Base-by-base conservation (phyloP, 1,140 invertebrate species). In the Panulirus ornatus region DNA sequence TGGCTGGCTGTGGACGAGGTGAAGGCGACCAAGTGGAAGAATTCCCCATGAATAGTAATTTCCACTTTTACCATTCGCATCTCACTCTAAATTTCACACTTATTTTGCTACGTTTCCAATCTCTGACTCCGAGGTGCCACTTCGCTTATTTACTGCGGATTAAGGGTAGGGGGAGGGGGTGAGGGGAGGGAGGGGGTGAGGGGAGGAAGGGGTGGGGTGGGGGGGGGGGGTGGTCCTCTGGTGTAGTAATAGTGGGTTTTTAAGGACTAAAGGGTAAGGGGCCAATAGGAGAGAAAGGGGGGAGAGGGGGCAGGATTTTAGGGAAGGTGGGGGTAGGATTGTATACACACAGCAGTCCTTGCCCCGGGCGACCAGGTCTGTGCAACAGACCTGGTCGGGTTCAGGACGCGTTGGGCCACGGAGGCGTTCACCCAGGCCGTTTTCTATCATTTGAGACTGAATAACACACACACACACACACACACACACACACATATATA, bases 1-100 rank as follows among this genome's bases (percentile, higher is more conserved):
- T 84, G 16, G 81, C 81, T 44, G 34, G 27, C 27, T 70, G 44
- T 84, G 81, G 81, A 84, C 81, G 81, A 84, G 81, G 30, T 36
- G 66, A 70, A 54, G 81, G 81, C 81, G 81, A 84, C 81, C 81
- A 84, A 66, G 81, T 84, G 81, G 81, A 84, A 84, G 81, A 84
- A 84, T 88, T 88, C 86, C 51, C 86, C 78, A 88, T 88, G 86
- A 88, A 88, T 88, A 88, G 86, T 88, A 88, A 88, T 88, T 88
- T 88, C 86, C 86, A 88, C 76, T 88, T 88, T 88, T 88, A 63
- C 76, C 86, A 82, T 88, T 81, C 86, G 82, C 78, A 82, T 82
- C 86, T 88, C 86, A 88, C 86, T 88, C 86, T 81, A 88, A 88
- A 88, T 88, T 88, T 88, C 86, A 88, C 78, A 78, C 86, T 82